Evolutionary conservation across 2,797 vertebrate genomes (phyloP).

Genomic region (Falco naumanni): DNA sequence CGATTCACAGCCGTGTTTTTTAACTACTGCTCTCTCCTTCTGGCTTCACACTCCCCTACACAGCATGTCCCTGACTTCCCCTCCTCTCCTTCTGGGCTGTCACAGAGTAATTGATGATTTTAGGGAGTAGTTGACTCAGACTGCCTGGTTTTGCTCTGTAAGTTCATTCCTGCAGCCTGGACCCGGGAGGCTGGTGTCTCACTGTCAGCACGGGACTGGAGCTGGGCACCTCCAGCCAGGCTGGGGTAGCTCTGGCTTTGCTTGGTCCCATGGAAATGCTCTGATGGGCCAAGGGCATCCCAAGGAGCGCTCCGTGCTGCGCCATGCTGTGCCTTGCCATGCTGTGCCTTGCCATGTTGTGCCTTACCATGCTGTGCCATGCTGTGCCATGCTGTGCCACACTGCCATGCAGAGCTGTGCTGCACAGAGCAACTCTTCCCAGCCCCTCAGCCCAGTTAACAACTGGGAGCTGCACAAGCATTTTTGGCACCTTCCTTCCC

Average conservation of each 20-base stretch:
- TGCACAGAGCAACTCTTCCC: fast-evolving
- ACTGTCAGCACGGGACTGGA: neutral
- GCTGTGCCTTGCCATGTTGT: fast-evolving
- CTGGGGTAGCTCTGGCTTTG: fast-evolving
- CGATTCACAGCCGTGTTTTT: neutral
- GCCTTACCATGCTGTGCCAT: fast-evolving
- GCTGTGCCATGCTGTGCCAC: neutral
- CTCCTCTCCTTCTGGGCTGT: conserved; percentile 53
- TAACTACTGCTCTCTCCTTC: conserved; percentile 6
- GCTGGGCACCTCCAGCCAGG: neutral
- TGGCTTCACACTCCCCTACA: conserved; percentile 42
- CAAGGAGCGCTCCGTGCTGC: fast-evolving
- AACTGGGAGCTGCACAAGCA: neutral
- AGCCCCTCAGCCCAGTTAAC: neutral
- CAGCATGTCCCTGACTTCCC: conserved; percentile 34
- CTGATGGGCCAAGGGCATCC: fast-evolving
- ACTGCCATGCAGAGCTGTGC: neutral
- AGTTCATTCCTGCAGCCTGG: conserved; percentile 6
- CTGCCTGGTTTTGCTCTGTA: conserved; percentile 43
- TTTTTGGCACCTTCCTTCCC: neutral
- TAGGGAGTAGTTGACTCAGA: conserved; percentile 54
- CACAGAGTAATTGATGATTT: conserved; percentile 49
- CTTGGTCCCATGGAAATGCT: fast-evolving
- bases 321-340: neutral
- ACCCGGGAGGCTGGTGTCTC: neutral